Base-by-base conservation (phyloP, 2,113 vertebrate species). In the Thamnophis sirtalis region DNA sequence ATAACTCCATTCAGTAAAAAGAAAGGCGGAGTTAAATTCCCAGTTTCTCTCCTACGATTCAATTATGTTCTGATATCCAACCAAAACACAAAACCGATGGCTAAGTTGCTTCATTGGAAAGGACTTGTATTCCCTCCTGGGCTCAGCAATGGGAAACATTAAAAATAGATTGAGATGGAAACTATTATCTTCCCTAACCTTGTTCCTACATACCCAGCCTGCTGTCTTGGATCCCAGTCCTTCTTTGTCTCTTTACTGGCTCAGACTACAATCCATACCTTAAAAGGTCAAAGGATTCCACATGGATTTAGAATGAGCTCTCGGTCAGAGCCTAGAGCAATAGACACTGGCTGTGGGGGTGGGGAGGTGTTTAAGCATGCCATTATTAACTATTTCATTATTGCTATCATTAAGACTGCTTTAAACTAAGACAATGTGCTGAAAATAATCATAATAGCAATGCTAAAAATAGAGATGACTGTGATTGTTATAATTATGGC, bases 111-210 rank as follows among this genome's bases (percentile, higher is more conserved):
- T 60, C 48, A 51, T 38, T 19, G 86, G 63, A 84, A 84, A 0
- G 2, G 56, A 24, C 28, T 60, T 89, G 1, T 21, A 38, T 60
- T 92, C 48, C 28, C n/a, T 85, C 89, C 48, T 49, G 6, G 19
- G 87, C 87, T n/a, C 6, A 26, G 24, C 28, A 17, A 19, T 84
- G n/a, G 51, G 56, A 43, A 87, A 9, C 15, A 49, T 89, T 92
- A 92, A 85, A 92, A 92, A 92, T 92, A 92, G 73, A 85, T 26
- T 58, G 68, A 89, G 91, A 89, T 84, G 54, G 91, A 60, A 87
- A 87, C n/a, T 85, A 38, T 51, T 84, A 60, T 89, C 10, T 26
- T 17, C 87, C 38, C 38, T 58, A 88, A 51, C 73, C 73, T 84
- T 60, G 43, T 26, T 89, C 87, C 73, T 26, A 84, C 43, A 85